Base-by-base conservation (phyloP, 2,797 vertebrate species). In the Eulemur coronatus region DNA sequence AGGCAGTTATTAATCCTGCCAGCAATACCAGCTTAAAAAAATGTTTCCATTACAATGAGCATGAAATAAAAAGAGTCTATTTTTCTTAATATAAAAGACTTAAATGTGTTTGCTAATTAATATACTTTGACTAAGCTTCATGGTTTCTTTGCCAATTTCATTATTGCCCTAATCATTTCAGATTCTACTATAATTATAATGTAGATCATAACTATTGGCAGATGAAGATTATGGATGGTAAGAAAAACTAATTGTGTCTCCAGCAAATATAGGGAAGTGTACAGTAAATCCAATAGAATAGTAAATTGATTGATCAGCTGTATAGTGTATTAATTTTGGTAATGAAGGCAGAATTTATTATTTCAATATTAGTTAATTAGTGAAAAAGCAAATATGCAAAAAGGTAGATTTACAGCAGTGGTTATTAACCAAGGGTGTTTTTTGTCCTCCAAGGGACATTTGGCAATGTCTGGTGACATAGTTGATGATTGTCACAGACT, bases 31-130 rank as follows among this genome's bases (percentile, higher is more conserved):
- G 81, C 75, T 94, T 95, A 82, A 97, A 89, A 95, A 95, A 94
- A 84, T 84, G 70, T 93, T 96, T 94, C 96, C 48, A 95, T 96
- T 98, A 89, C 57, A 96, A 79, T 94, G 43, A 95, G 76, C 91
- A 88, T 89, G 89, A 94, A 97, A 96, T 93, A 96, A 84, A 97
- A 90, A 43, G 57, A 92, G 73, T 91, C 85, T 94, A 94, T 97
- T 97, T 97, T 95, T 96, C 96, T 96, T 93, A 93, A 92, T 95
- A 95, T 95, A 79, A 97, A 97, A 93, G 95, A 94, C 85, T 97
- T 96, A 95, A 95, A 96, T 97, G 55, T 95, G 91, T 89, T 97
- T 97, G 43, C 76, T 96, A 97, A 96, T 97, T 97, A 98, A 97
- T 97, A 97, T 65, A 92, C 84, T 97, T 96, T 94, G 96, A 96